These are phyloP conservation scores for Pantherophis vulpinus DNA, from an alignment of 2,797 vertebrate species.

Conservation along the genomic window DNA sequence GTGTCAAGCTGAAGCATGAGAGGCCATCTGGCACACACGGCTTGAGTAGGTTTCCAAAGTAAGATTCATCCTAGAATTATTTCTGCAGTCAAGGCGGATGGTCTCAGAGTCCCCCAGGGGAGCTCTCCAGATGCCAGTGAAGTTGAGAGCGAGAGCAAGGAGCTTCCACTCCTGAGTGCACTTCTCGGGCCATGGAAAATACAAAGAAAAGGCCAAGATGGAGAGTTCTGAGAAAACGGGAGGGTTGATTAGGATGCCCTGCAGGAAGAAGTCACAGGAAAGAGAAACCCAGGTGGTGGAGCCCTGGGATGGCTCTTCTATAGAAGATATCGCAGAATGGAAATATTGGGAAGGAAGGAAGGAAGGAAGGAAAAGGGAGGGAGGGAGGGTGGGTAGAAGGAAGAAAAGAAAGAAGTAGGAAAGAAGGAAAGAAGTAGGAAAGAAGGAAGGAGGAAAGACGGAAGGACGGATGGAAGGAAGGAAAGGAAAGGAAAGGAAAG, in stretches of 20 bases:
- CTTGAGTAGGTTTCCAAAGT: not conserved
- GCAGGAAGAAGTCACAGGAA: not conserved
- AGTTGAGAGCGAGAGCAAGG: not conserved
- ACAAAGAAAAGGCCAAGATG: not conserved
- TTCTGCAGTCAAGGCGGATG: not conserved
- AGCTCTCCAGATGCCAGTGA: conserved; percentile 21
- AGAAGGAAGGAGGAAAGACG: too few relatives aligned
- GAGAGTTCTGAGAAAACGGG: not conserved
- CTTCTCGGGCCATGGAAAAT: conserved; percentile 3
- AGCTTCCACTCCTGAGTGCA: not conserved
- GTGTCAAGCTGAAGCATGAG: not conserved
- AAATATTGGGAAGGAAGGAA: not conserved
- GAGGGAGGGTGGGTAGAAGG: not conserved
- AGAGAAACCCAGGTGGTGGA: not conserved
- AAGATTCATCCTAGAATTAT: conserved; percentile 24
- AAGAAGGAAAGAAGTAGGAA: not conserved
- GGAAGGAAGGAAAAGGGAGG: too few relatives aligned
- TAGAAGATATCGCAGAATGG: not conserved
- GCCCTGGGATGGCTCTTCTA: not conserved
- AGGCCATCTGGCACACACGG: not conserved
- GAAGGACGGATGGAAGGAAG: too few relatives aligned
- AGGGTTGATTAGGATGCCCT: not conserved
- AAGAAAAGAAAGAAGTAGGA: too few relatives aligned
- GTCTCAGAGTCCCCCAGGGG: not conserved
- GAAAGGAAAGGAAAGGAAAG: too few relatives aligned